Evolutionary conservation across 2,113 vertebrate genomes (phyloP).

Genomic region (Hypomesus transpacificus): DNA sequence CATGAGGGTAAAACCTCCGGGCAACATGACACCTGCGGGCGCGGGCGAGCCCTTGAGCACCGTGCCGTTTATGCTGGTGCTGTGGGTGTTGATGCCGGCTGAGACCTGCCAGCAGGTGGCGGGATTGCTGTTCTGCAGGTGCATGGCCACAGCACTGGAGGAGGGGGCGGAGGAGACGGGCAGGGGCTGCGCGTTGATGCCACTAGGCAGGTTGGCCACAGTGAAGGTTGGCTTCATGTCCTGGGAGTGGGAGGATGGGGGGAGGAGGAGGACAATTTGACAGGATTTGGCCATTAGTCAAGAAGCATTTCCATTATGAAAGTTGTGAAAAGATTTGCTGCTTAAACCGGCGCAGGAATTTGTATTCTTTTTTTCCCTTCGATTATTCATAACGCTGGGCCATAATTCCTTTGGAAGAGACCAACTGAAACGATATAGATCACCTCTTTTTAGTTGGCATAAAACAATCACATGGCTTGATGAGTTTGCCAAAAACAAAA

Average conservation of each 20-base stretch:
- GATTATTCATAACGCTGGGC: no score
- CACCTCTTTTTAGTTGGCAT: no score
- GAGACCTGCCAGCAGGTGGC: slow-evolving; percentile 84
- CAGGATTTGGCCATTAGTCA: no score
- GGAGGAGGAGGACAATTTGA: background rate
- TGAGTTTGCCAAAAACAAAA: no score
- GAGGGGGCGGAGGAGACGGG: slow-evolving; percentile 70
- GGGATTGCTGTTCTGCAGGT: slow-evolving; percentile 75
- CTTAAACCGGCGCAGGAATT: no score
- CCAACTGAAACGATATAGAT: no score
- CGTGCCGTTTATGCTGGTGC: slow-evolving; percentile 84
- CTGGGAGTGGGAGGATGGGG: slow-evolving; percentile 56
- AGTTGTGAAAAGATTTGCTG: no score
- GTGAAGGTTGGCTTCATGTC: slow-evolving; percentile 82
- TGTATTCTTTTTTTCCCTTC: no score
- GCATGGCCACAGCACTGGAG: slow-evolving; percentile 73
- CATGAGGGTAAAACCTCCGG: slow-evolving; percentile 89
- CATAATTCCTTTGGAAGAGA: no score
- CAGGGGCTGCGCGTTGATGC: slow-evolving; percentile 34
- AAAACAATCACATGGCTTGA: no score
- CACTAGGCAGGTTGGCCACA: slow-evolving; percentile 77
- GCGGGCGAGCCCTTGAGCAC: slow-evolving; percentile 83
- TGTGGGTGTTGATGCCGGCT: slow-evolving; percentile 77
- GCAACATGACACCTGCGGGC: slow-evolving; percentile 83
- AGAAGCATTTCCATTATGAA: no score